phyloP scores from a whole-genome alignment of 2,797 vertebrate genomes.

The Dermochelys coriacea region DNA sequence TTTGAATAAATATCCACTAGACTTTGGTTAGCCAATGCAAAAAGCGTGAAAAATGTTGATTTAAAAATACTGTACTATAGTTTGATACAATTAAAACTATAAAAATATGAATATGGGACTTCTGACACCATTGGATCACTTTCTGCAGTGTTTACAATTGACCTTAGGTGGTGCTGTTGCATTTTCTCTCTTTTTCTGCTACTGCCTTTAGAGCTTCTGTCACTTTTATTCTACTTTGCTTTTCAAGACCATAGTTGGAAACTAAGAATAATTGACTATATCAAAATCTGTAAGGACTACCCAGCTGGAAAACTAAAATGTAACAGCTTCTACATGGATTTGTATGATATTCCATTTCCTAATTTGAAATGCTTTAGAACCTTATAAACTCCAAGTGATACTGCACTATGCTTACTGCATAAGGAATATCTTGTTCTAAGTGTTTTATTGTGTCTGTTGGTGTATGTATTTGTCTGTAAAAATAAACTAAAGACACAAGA shows the following conservation, averaged over 20 bases:
- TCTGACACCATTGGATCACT: background rate
- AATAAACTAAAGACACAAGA: conserved; percentile 72
- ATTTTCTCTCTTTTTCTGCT: conserved; percentile 50
- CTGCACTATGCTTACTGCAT: background rate
- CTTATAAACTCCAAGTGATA: conserved; percentile 16
- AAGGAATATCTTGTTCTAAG: background rate
- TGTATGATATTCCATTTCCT: conserved; percentile 42
- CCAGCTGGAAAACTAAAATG: conserved; percentile 55
- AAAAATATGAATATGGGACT: conserved; percentile 33
- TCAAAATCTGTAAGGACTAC: conserved; percentile 51
- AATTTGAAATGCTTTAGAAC: conserved; percentile 65
- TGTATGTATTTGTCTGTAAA: conserved; percentile 60
- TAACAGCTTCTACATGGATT: conserved; percentile 24
- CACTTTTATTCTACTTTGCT: conserved; percentile 48
- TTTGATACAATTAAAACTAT: conserved; percentile 57
- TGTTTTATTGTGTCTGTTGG: conserved; percentile 47
- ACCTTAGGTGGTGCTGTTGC: conserved; percentile 79
- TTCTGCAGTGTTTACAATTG: conserved; percentile 43
- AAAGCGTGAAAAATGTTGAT: background rate
- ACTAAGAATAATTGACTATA: conserved; percentile 39
- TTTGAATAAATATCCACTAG: conserved; percentile 32
- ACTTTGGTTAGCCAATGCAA: conserved; percentile 33
- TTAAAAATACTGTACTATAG: conserved; percentile 16
- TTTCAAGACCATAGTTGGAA: conserved; percentile 6
- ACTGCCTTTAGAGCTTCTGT: background rate